Conservation (phyloP, 2,888 invertebrate species). For the Anagyrus pseudococci region DNA sequence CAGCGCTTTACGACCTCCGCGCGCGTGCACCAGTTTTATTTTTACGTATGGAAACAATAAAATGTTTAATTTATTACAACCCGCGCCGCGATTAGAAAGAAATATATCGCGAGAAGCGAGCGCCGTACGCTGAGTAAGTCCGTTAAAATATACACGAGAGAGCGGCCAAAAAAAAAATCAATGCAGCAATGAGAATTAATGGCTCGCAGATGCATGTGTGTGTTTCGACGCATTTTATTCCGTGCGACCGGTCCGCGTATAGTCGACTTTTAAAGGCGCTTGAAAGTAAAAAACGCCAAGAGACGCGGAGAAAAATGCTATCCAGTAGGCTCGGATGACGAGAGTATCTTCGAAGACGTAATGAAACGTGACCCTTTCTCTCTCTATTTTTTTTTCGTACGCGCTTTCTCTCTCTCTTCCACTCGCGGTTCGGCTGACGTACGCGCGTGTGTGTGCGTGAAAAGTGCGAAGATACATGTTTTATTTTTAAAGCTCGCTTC, state of each 20-base stretch:
- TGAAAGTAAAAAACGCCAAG: not conserved
- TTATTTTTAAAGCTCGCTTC: conserved; percentile 28
- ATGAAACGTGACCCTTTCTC: conserved; percentile 30
- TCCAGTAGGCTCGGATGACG: conserved; percentile 24
- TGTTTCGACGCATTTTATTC: not conserved
- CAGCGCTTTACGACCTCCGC: too few species aligned
- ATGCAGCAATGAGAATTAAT: too few species aligned
- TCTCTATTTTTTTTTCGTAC: conserved; percentile 1
- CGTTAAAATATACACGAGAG: not conserved
- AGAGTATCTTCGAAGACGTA: conserved; percentile 29
- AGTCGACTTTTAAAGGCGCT: conserved; percentile 19
- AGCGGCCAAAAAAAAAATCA: not conserved
- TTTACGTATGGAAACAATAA: too few species aligned
- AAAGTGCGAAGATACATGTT: too few species aligned
- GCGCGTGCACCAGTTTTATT: too few species aligned
- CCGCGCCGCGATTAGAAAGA: too few species aligned
- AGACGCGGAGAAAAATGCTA: conserved; percentile 24
- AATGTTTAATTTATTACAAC: too few species aligned
- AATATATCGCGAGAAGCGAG: not conserved
- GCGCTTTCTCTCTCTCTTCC: too few species aligned
- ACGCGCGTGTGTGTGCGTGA: conserved; percentile 9
- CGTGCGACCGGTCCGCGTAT: not conserved
- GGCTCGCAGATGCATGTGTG: too few species aligned
- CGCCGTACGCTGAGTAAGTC: not conserved
- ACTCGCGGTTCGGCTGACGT: not conserved